Base-by-base conservation (phyloP, 1,140 invertebrate species). In the Formica selysi region DNA sequence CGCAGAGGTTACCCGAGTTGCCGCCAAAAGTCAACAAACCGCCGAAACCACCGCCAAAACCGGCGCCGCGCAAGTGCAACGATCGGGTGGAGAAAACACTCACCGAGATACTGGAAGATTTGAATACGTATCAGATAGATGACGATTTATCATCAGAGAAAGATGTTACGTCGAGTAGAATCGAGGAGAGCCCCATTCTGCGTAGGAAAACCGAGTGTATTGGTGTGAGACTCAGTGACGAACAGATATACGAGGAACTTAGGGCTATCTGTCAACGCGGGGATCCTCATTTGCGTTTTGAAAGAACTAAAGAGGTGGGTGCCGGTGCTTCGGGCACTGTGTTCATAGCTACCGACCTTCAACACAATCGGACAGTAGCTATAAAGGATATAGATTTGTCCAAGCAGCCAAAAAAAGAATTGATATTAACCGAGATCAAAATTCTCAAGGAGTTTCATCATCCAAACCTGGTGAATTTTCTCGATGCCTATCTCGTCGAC, bases 401-500 rank as follows among this genome's bases (percentile, higher is more conserved):
- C 8, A 98, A 98, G 94, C 98, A 99, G 93, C 97, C 98, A 57
- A 98, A 98, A 93, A 99, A 99, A 95, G 98, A 99, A 94, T 96
- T 99, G 85, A 99, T 99, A 93, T 96, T 99, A 85, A 99, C 98
- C 81, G 99, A 99, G 96, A 99, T 99, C 86, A 97, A 98, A 91
- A 98, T 99, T 2, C 97, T 99, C 94, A 98, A 98, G 94, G 98
- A 98, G 93, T 98, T 98, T 91, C 97, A 98, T 92, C 99, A 99
- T 95, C 98, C 98, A 86, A 99, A 99, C 95, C 96, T 99, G 88
- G 99, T 99, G 0, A 99, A 99, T 94, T 99, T 99, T 93, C 95
- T 99, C 0, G 98, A 99, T 91, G 98, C 97, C 22, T 99, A 99
- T 95, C 95, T 98, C 5, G 95, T 99, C 22, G 97, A 97, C 48